Base-by-base conservation (phyloP, 2,888 invertebrate genomes). In the Synanthedon tipuliformis region DNA sequence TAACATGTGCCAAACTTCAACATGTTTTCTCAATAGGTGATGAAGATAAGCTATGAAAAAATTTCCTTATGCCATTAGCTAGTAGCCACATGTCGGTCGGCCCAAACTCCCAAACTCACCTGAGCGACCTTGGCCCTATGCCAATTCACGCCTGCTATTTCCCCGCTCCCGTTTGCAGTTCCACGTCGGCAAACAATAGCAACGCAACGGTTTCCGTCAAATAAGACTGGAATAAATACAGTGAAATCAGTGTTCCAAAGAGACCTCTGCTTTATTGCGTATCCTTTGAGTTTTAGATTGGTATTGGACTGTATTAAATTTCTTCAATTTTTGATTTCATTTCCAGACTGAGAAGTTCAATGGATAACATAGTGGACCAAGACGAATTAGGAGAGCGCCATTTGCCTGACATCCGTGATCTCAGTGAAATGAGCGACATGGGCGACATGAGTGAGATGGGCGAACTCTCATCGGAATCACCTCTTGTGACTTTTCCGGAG, bases 401-500 rank as follows among this genome's bases (percentile, higher is more conserved):
- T 66, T 64, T 86, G 59, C 73, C 85, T 15, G 83, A 85, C 55
- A 89, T 88, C 60, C 77, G 85, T 41, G 89, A 89, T 62, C 75
- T 86, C 50, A 76, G 81, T 62, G 87, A 87, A 54, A 87, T 87
- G 75, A 75, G 83, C 53, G 85, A 86, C 56, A 83, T 86, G 53
- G 81, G 85, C 53, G 84, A 88, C 53, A 88, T 88, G 66, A 79
- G 83, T 61, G 89, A 89, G 62, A 83, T 87, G 75, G 75, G 76
- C 52, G 87, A 87, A 54, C 71, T 85, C 18, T 70, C 75, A 23
- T 69, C 76, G 10, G 87, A 88, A 50, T 92, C 93, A 59, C 94
- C 94, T 0, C 75, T 94, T 60, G 93, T 95, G 53, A 95, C 95
- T 54, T 94, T 93, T 79, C 95, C 94, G 13, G 94, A 94, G 74